phyloP scores from a whole-genome alignment of 2,797 vertebrate species.

The Propithecus deckenii region DNA sequence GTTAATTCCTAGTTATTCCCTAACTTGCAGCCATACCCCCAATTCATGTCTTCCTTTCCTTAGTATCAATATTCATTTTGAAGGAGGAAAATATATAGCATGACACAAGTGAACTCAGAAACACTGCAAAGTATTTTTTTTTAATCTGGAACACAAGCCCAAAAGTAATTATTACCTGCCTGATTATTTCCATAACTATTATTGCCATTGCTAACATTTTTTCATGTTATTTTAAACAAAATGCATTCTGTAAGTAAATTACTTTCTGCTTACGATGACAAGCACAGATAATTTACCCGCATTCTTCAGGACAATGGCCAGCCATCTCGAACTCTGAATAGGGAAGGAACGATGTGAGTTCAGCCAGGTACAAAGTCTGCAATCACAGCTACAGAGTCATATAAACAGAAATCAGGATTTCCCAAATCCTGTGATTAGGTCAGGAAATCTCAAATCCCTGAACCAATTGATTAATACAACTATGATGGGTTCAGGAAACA shows the following conservation, averaged over 20 bases:
- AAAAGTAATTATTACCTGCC: constrained; percentile 9
- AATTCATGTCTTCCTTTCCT: neutral
- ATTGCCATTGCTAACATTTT: neutral
- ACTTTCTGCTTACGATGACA: constrained; percentile 1
- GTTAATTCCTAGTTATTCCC: neutral
- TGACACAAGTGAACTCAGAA: constrained; percentile 22
- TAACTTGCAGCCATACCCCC: neutral
- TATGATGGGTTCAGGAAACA: constrained; percentile 57
- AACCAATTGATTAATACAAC: constrained; percentile 71
- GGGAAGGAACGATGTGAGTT: constrained; percentile 13
- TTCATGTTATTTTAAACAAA: constrained; percentile 16
- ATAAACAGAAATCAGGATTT: constrained; percentile 75
- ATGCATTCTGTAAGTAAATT: neutral
- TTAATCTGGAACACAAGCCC: neutral
- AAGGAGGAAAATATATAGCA: neutral
- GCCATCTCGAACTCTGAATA: constrained; percentile 31
- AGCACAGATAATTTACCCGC: constrained; percentile 3
- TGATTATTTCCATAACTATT: neutral
- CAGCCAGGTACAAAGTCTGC: constrained; percentile 32
- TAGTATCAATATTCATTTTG: neutral
- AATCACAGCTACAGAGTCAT: constrained; percentile 53
- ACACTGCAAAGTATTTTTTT: neutral
- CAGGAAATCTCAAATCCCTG: constrained; percentile 74
- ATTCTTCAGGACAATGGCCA: neutral
- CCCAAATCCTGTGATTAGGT: constrained; percentile 73